phyloP scores from a whole-genome alignment of 1,140 invertebrate species.

The Ctenoplectra terminalis region DNA sequence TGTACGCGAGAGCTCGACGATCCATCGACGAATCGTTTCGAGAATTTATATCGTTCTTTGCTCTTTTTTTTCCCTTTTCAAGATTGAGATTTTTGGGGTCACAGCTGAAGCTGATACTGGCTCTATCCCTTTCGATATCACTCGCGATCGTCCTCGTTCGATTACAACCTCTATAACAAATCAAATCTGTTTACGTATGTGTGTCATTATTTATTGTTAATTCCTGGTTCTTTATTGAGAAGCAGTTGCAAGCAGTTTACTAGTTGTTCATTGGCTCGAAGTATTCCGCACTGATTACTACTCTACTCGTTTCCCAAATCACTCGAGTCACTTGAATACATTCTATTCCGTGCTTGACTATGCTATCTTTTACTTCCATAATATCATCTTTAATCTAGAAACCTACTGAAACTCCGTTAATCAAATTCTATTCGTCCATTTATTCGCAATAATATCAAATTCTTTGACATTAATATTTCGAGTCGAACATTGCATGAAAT shows the following conservation, averaged over 20 bases:
- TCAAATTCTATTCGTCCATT: no score
- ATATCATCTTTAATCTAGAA: no score
- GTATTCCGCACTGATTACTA: background rate
- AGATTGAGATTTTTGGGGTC: slow-evolving; percentile 79
- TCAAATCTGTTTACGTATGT: background rate
- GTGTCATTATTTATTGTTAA: background rate
- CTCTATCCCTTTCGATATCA: background rate
- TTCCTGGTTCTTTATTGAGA: background rate
- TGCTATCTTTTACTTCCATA: no score
- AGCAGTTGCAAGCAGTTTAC: background rate
- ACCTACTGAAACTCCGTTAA: no score
- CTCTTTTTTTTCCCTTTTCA: slow-evolving; percentile 77
- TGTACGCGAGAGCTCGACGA: background rate
- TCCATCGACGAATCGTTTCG: background rate
- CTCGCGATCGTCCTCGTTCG: slow-evolving; percentile 1
- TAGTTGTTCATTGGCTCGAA: background rate
- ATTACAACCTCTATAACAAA: background rate
- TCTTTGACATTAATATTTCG: no score
- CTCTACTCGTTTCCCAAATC: background rate
- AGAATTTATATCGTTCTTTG: slow-evolving; percentile 34
- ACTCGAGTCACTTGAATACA: background rate
- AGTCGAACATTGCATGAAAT: no score
- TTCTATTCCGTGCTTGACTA: background rate
- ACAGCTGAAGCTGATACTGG: no score
- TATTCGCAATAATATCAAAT: no score